Conservation (phyloP, 2,888 invertebrate genomes). For the Sminthurinus aureus region DNA sequence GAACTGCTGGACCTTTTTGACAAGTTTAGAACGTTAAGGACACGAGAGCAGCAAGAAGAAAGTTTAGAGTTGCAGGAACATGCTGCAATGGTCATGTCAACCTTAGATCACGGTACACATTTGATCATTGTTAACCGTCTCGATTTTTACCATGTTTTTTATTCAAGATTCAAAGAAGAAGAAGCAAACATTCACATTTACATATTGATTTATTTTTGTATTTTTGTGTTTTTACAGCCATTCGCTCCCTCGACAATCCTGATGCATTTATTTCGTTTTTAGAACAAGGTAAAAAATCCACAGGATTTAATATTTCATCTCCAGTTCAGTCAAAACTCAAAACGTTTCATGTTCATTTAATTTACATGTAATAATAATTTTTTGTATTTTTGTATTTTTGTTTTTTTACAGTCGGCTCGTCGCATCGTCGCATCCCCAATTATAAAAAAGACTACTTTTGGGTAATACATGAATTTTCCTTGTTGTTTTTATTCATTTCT, state of each 20-base stretch:
- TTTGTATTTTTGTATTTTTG: background rate
- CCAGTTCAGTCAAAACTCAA: background rate
- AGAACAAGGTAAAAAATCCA: conserved; percentile 71
- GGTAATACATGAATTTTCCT: conserved; percentile 67
- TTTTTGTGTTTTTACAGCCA: conserved; percentile 66
- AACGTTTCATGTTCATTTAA: background rate
- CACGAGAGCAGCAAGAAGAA: conserved; percentile 80
- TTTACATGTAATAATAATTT: background rate
- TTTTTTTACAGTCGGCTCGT: conserved; percentile 74
- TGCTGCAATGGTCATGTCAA: conserved; percentile 87
- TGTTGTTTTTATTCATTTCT: background rate
- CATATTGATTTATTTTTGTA: too few species aligned
- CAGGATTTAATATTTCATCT: too few species aligned
- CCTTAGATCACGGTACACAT: conserved; percentile 74
- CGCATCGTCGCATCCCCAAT: conserved; percentile 82
- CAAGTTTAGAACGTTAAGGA: conserved; percentile 80
- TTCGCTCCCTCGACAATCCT: conserved; percentile 83
- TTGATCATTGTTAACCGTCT: too few species aligned
- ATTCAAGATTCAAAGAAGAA: too few species aligned
- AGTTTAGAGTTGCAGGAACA: conserved; percentile 86
- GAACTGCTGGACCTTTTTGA: conserved; percentile 81
- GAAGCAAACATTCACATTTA: too few species aligned
- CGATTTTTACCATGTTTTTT: too few species aligned
- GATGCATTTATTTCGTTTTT: conserved; percentile 84
- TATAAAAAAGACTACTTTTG: conserved; percentile 88